Conservation (phyloP, 2,797 vertebrate genomes). For the Aldrovandia affinis region DNA sequence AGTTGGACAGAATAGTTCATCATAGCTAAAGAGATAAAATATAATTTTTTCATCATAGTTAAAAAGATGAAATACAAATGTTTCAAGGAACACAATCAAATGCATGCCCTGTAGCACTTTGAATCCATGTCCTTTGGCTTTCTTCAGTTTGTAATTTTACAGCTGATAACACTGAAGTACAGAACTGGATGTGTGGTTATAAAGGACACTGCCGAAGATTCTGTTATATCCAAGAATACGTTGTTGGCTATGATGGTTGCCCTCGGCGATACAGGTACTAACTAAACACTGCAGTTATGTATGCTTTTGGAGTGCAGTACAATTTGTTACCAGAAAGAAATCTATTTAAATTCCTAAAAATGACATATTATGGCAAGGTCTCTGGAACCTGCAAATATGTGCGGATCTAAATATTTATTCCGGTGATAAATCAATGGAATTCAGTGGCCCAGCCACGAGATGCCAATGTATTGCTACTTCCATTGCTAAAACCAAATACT, state of each 20-base stretch:
- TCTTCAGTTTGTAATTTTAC: background rate
- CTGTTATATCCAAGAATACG: constrained; percentile 51
- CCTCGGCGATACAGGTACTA: constrained; percentile 53
- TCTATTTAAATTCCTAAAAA: background rate
- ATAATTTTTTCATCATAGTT: no score
- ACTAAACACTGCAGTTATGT: background rate
- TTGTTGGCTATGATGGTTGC: constrained; percentile 48
- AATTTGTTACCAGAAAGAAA: background rate
- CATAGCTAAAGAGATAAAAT: background rate
- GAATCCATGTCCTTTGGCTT: background rate
- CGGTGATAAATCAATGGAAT: background rate
- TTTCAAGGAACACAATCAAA: no score
- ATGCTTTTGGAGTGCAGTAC: background rate
- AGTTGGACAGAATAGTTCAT: background rate
- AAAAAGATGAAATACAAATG: no score
- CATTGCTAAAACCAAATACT: background rate
- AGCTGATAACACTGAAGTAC: constrained; percentile 35
- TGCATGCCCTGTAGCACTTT: background rate
- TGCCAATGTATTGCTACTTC: background rate
- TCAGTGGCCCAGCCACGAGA: no score
- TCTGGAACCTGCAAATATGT: background rate
- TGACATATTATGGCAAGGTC: background rate
- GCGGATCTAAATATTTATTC: background rate
- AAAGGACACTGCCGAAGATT: constrained; percentile 47
- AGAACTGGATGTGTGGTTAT: constrained; percentile 38